Evolutionary conservation across 1,140 invertebrate species (phyloP).

Genomic region (Apis cerana): DNA sequence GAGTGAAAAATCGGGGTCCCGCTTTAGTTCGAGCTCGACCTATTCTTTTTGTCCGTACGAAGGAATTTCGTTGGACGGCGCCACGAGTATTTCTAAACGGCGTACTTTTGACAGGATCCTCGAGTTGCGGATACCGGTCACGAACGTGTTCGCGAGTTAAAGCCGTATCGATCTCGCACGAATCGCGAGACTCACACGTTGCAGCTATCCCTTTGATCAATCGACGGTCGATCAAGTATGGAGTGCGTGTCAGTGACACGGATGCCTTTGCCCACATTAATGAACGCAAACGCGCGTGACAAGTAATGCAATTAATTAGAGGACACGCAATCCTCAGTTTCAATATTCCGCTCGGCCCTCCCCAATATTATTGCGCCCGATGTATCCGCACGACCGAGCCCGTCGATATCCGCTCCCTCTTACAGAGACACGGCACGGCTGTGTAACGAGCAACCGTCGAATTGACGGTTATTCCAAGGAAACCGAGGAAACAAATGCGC

Average conservation of each 20-base stretch:
- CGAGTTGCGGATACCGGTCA: neutral
- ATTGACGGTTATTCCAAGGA: neutral
- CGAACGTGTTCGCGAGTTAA: neutral
- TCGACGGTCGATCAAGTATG: constrained; percentile 17
- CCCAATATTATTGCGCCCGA: neutral
- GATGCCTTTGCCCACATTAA: constrained; percentile 43
- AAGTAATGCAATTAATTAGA: constrained; percentile 51
- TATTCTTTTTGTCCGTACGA: too few relatives aligned
- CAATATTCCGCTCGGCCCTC: constrained; percentile 1
- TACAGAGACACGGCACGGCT: neutral
- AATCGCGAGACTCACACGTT: constrained; percentile 19
- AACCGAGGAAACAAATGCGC: constrained; percentile 1
- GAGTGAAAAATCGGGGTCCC: neutral
- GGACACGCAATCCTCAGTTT: constrained; percentile 11
- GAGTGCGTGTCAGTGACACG: constrained; percentile 22
- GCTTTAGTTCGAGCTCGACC: too few relatives aligned
- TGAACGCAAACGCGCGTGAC: constrained; percentile 48
- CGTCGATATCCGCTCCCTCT: neutral
- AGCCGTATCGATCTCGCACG: neutral
- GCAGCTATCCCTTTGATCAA: constrained; percentile 36
- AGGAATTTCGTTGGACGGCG: too few relatives aligned
- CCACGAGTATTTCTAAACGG: too few relatives aligned
- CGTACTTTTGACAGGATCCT: neutral
- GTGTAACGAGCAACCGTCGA: neutral
- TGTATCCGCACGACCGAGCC: neutral